These are phyloP conservation scores for Gymnorhina tibicen DNA, from an alignment of 2,113 vertebrate genomes.

Conservation along the genomic window DNA sequence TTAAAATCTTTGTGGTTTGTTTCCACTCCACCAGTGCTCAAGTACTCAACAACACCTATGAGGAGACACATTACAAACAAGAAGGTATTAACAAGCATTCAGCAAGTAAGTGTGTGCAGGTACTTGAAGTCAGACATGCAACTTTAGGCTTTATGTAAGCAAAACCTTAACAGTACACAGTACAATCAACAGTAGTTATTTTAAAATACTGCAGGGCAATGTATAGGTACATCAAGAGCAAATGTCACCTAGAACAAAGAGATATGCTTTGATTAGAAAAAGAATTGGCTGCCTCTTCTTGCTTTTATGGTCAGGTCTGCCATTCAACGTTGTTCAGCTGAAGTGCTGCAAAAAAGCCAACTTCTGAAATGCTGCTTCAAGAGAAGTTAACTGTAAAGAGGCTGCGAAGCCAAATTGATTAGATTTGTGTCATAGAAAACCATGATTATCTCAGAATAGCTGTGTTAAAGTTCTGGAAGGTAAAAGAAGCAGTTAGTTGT, in stretches of 20 bases:
- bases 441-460: not conserved
- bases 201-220: not conserved
- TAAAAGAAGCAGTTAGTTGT: not conserved
- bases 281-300: not conserved
- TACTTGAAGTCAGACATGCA: not conserved
- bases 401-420: not conserved
- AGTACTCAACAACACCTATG: conserved; percentile 95
- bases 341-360: not conserved
- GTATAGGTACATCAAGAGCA: not conserved
- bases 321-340: not conserved
- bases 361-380: not conserved
- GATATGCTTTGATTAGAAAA: not conserved
- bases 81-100: not conserved
- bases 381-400: not conserved
- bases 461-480: not conserved
- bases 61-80: not conserved
- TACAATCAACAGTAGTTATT: not conserved
- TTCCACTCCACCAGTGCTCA: conserved; percentile 95
- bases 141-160: not conserved
- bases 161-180: not conserved
- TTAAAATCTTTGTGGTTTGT: conserved; percentile 99
- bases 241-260: not conserved
- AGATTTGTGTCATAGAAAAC: not conserved
- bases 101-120: not conserved
- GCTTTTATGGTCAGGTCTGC: not conserved